Base-by-base conservation (phyloP, 2,888 invertebrate species). In the Aquatica leii region DNA sequence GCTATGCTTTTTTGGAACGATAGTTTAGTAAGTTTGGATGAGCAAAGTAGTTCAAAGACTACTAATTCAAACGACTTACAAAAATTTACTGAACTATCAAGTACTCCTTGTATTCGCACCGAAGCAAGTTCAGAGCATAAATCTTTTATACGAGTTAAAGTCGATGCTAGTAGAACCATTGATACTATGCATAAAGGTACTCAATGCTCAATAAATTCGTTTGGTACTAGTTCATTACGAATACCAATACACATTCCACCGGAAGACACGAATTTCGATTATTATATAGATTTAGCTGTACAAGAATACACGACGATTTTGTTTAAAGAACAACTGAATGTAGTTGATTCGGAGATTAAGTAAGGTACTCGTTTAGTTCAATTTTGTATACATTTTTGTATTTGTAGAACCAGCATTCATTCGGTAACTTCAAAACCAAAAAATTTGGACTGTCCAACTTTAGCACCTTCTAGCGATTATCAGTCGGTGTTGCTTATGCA, bases 1-100 rank as follows among this genome's bases (percentile, higher is more conserved):
- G 81, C 83, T 72, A 82, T 82, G 0, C 75, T 88, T 24, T 88
- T 87, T 74, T 66, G 77, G 31, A 80, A 85, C 52, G 85, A 87
- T 71, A 85, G 85, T 73, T 78, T 86, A 2, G 69, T 43, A 8
- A 9, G n/a, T n/a, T n/a, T n/a, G n/a, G n/a, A n/a, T n/a, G n/a
- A n/a, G n/a, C n/a, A n/a, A n/a, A n/a, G n/a, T n/a, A n/a, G n/a
- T n/a, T n/a, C n/a, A n/a, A n/a, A n/a, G n/a, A n/a, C n/a, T n/a
- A n/a, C n/a, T n/a, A n/a, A n/a, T n/a, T n/a, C n/a, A n/a, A n/a
- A n/a, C n/a, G n/a, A n/a, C n/a, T n/a, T n/a, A n/a, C n/a, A n/a
- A n/a, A n/a, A n/a, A n/a, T n/a, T n/a, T n/a, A n/a, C n/a, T n/a
- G n/a, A n/a, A n/a, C n/a, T n/a, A n/a, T n/a, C n/a, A n/a, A n/a